Conservation (phyloP, 2,888 invertebrate species). For the Nemotelus pantherinus region DNA sequence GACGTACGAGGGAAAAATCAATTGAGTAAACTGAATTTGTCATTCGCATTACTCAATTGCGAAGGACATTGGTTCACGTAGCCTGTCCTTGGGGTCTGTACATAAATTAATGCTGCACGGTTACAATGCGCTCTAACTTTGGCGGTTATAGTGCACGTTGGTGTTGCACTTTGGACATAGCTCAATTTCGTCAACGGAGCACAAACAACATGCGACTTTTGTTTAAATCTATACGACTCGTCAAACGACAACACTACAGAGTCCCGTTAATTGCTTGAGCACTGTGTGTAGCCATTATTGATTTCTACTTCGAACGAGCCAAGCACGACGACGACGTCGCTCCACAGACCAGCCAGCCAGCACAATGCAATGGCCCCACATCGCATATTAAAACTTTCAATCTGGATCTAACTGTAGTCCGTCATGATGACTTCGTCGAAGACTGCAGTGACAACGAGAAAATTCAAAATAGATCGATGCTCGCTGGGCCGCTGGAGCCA, state of each 20-base stretch:
- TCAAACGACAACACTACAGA: too few species aligned
- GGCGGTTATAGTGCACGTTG: too few species aligned
- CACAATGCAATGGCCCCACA: too few species aligned
- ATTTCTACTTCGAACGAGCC: background rate
- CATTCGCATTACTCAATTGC: background rate
- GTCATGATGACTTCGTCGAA: background rate
- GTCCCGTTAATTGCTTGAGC: background rate
- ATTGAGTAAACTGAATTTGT: slow-evolving; percentile 2
- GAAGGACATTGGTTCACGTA: too few species aligned
- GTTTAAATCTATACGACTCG: too few species aligned
- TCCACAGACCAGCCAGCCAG: background rate
- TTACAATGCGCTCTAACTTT: too few species aligned
- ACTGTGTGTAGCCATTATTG: slow-evolving; percentile 20
- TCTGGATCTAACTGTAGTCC: slow-evolving; percentile 16
- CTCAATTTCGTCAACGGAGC: too few species aligned
- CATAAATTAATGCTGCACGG: too few species aligned
- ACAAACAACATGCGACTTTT: too few species aligned
- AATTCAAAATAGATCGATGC: slow-evolving; percentile 17
- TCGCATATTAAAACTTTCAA: background rate
- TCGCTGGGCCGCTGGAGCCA: background rate
- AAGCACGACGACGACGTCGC: slow-evolving; percentile 6
- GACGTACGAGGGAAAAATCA: slow-evolving; percentile 5
- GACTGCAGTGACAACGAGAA: slow-evolving; percentile 2
- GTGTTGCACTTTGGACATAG: too few species aligned
- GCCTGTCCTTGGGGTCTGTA: too few species aligned